Conservation (phyloP, 2,113 vertebrate genomes). For the Phylloscopus trochiloides region DNA sequence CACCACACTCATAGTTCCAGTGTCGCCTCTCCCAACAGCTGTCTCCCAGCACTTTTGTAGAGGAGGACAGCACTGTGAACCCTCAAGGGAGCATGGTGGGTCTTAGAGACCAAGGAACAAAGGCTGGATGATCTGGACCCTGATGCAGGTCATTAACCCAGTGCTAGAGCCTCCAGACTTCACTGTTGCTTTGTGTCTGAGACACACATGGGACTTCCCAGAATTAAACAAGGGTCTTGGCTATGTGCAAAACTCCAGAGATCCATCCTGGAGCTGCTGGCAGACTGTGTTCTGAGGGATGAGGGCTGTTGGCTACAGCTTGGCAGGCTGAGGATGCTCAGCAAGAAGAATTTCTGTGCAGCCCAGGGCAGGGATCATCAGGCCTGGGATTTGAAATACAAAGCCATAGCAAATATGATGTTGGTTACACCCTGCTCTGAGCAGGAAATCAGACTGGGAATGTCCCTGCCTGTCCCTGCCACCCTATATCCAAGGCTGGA, state of each 20-base stretch:
- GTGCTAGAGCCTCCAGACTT: background rate
- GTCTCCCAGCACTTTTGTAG: background rate
- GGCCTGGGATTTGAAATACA: background rate
- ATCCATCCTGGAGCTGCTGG: background rate
- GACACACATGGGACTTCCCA: background rate
- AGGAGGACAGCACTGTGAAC: background rate
- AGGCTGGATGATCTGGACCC: background rate
- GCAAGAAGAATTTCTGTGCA: background rate
- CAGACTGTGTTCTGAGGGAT: accelerated
- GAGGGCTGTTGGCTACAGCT: background rate
- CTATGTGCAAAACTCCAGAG: background rate
- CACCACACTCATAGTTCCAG: accelerated
- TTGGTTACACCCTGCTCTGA: background rate
- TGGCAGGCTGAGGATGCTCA: background rate
- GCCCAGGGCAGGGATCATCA: background rate
- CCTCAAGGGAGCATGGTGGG: accelerated
- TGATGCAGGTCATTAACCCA: background rate
- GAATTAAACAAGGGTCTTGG: background rate
- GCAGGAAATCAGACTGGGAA: background rate
- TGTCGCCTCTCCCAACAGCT: background rate
- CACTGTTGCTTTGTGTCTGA: background rate
- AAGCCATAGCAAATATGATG: background rate
- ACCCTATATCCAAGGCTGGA: background rate
- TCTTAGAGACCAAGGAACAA: accelerated
- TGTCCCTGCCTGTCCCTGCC: background rate